Evolutionary conservation across 2,113 vertebrate species (phyloP).

Genomic region (Bufo gargarizans): DNA sequence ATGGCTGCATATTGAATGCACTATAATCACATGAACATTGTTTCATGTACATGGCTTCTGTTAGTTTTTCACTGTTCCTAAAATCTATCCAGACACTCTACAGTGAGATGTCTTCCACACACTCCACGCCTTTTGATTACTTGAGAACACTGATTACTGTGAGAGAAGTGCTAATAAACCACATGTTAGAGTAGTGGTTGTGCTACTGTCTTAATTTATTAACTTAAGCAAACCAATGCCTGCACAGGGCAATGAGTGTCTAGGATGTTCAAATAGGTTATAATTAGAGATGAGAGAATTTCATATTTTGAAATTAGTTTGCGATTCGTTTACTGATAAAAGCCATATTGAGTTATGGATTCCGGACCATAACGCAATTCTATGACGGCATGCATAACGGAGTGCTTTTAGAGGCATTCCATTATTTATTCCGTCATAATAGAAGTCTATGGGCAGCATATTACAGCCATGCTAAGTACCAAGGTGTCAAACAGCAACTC

Average conservation of each 20-base stretch:
- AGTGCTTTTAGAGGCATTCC: no score
- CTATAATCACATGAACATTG: constrained; percentile 8
- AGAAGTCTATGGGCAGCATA: no score
- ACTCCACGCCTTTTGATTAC: not conserved
- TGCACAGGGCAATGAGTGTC: not conserved
- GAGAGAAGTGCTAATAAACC: not conserved
- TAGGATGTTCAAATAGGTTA: not conserved
- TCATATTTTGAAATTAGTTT: no score
- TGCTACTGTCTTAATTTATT: not conserved
- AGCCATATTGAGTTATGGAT: no score
- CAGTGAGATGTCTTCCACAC: not conserved
- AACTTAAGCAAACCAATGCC: not conserved
- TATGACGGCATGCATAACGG: no score
- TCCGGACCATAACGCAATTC: no score
- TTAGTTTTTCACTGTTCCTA: not conserved
- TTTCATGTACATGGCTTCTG: not conserved
- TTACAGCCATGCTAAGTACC: no score
- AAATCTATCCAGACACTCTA: not conserved
- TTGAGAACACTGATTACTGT: not conserved
- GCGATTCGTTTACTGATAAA: no score
- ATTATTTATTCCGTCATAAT: no score
- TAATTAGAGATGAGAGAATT: not conserved
- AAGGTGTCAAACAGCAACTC: no score
- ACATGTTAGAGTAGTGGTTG: not conserved
- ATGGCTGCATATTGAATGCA: constrained; percentile 19